Evolutionary conservation across 2,888 invertebrate species (phyloP).

Genomic region (Homarus gammarus): DNA sequence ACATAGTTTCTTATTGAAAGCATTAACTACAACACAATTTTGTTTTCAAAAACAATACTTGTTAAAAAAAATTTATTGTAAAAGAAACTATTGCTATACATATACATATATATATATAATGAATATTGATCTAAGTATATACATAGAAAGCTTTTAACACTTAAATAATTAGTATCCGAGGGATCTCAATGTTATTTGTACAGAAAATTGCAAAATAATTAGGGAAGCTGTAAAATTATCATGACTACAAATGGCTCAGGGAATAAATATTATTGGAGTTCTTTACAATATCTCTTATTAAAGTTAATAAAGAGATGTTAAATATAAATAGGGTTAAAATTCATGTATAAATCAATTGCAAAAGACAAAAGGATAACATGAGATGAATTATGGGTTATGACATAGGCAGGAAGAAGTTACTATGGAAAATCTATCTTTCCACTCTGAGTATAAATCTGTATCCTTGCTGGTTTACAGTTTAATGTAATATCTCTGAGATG

Average conservation of each 20-base stretch:
- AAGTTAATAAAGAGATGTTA: background rate
- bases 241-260: background rate
- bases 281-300: background rate
- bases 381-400: background rate
- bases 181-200: background rate
- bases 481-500: background rate
- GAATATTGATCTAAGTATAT: slow-evolving; percentile 10
- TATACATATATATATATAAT: slow-evolving; percentile 28
- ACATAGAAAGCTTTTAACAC: slow-evolving; percentile 5
- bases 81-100: slow-evolving; percentile 14
- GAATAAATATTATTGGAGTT: background rate
- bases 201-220: background rate
- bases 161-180: background rate
- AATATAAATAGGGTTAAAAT: background rate
- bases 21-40: too few species aligned
- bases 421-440: too few species aligned
- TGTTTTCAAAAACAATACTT: background rate
- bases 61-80: slow-evolving; percentile 17
- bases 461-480: background rate
- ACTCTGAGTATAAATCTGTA: background rate
- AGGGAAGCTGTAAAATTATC: background rate
- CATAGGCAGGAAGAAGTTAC: background rate
- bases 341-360: background rate
- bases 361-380: background rate
- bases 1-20: too few species aligned